Percentiles rank a stretch among this genome's conserved stretches.
These are phyloP conservation scores for Eupithecia subfuscata DNA, from an alignment of 2,888 invertebrate species.

Conservation along the genomic window DNA sequence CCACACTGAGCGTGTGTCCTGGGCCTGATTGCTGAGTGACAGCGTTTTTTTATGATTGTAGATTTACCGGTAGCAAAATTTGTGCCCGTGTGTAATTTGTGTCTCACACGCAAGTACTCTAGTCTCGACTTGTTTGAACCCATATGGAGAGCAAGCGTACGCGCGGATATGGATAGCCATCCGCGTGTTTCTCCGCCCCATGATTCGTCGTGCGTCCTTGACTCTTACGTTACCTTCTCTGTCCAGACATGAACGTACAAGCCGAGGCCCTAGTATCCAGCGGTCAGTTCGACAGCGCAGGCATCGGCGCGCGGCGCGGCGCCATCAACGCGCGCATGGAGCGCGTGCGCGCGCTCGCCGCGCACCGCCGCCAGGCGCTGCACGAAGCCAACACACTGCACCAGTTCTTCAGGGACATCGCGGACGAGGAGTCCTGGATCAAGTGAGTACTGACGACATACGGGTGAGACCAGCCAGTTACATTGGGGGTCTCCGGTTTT, in stretches of 20 bases:
- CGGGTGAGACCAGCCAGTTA: too few relatives aligned
- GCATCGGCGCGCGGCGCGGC: constrained; percentile 96
- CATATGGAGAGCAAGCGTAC: too few relatives aligned
- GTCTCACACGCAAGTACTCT: too few relatives aligned
- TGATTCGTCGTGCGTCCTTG: not conserved
- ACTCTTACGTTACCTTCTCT: constrained; percentile 4
- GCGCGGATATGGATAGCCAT: too few relatives aligned
- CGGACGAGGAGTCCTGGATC: constrained; percentile 99
- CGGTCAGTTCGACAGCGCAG: constrained; percentile 98
- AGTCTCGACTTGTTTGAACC: too few relatives aligned
- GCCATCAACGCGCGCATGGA: constrained; percentile 99
- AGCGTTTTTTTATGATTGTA: too few relatives aligned
- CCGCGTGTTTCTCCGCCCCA: too few relatives aligned
- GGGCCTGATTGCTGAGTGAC: too few relatives aligned
- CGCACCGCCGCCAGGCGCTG: constrained; percentile 94
- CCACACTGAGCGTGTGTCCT: too few relatives aligned
- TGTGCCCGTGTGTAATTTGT: too few relatives aligned
- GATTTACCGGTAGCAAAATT: too few relatives aligned
- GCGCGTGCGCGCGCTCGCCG: constrained; percentile 95
- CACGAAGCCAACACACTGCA: constrained; percentile 99
- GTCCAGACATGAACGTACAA: constrained; percentile 94
- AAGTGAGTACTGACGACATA: constrained; percentile 82
- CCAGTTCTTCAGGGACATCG: constrained; percentile 99
- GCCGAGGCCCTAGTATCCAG: constrained; percentile 98
- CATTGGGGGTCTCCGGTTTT: too few relatives aligned